phyloP scores from a whole-genome alignment of 2,113 vertebrate species.

The Centrocercus urophasianus region DNA sequence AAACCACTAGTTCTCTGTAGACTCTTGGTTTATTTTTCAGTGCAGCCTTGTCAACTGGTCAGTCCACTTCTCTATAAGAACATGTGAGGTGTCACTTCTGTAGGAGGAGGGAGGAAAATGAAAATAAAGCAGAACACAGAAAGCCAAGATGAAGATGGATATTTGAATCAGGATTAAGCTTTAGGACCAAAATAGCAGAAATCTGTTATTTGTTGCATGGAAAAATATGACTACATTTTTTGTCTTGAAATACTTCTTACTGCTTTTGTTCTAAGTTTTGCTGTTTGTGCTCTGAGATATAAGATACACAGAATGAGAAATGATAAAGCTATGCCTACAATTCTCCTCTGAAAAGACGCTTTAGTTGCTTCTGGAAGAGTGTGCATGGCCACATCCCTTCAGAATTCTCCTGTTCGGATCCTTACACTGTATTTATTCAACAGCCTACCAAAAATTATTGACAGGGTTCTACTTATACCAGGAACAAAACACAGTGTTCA shows the following conservation, averaged over 20 bases:
- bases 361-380: neutral
- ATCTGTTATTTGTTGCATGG: neutral
- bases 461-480: neutral
- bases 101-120: neutral
- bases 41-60: neutral
- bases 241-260: neutral
- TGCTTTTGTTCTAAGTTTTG: neutral
- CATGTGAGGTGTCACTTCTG: neutral
- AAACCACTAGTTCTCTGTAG: slow-evolving; percentile 23
- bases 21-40: slow-evolving; percentile 14
- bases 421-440: neutral
- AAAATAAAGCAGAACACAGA: neutral
- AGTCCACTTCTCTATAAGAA: neutral
- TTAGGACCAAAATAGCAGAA: neutral
- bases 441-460: neutral
- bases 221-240: neutral
- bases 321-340: neutral
- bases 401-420: neutral
- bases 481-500: neutral
- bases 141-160: neutral
- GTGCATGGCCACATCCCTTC: neutral
- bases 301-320: neutral
- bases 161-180: neutral
- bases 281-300: neutral
- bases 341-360: neutral